Evolutionary conservation across 2,888 invertebrate genomes (phyloP), one percentile per base, ranked within the genome.

Genomic region (Cremastinae sp.): DNA sequence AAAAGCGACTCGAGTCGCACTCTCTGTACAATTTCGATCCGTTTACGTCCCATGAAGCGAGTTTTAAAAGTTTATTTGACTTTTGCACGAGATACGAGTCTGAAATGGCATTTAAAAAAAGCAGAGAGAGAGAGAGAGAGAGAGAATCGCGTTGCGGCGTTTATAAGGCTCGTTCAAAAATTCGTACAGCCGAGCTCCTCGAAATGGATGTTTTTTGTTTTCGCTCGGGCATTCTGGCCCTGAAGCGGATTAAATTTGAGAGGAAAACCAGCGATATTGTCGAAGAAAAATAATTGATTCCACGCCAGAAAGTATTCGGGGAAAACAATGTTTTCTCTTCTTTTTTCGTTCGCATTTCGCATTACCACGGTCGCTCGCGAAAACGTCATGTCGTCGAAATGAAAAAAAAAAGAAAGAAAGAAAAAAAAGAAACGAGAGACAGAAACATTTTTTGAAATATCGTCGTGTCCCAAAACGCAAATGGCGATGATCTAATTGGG

Each of bases 281-380:
- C 22, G 22, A 36, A 53, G 36, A 56, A 69, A 62, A 74, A 74
- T 64, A 74, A 74, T 70, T 74, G 69, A 64, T 65, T 28, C 51
- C 41, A 36, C 58, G 64, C 58, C 58, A 65, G 58, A 53, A 64
- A 58, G 43, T 43, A 49, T 69, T 51, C 18, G 22, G 36, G 47
- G 58, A 38, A n/a, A 28, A 28, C n/a, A 54, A 34, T 38, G 10
- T 61, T 61, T 61, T 66, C 61, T 61, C 38, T 68, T 34, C 49
- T 49, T 54, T 43, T 47, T 54, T 53, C 51, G 34, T 22, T 38
- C 34, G 12, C 8, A 9, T n/a, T 38, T 49, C 12, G n/a, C 38
- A 20, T 61, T 58, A 14, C 43, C 43, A n/a, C 43, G 0, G 14
- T 22, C 14, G 12, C 22, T 51, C 41, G 22, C 34, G 14, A 61